These are phyloP conservation scores for Clarias gariepinus DNA, from an alignment of 2,113 vertebrate species.

Conservation along the genomic window DNA sequence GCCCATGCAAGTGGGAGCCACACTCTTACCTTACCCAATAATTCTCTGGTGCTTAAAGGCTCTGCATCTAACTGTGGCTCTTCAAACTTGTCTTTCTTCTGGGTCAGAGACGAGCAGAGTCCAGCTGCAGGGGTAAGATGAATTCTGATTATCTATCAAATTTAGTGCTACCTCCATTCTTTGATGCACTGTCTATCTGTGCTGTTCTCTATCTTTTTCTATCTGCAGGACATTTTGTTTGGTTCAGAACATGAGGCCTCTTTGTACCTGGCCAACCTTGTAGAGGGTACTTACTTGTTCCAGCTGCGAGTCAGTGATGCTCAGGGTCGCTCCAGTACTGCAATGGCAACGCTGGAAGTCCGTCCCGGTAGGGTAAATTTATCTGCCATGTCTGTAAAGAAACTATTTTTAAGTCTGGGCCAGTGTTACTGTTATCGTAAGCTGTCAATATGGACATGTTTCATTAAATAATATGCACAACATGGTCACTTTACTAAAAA, in stretches of 20 bases:
- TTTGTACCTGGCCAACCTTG: conserved; percentile 83
- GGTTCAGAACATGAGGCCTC: conserved; percentile 73
- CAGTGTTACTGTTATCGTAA: background rate
- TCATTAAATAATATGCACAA: background rate
- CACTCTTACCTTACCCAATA: conserved; percentile 85
- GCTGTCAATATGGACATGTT: background rate
- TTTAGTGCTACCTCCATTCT: background rate
- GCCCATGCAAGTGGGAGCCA: conserved; percentile 85
- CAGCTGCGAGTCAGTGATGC: conserved; percentile 78
- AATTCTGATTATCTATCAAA: background rate
- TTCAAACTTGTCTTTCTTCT: conserved; percentile 77
- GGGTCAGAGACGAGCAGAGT: conserved; percentile 85
- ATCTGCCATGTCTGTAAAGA: background rate
- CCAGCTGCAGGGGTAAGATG: conserved; percentile 86
- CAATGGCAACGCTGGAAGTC: conserved; percentile 85
- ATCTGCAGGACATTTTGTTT: conserved; percentile 79
- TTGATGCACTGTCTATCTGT: background rate
- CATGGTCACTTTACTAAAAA: background rate
- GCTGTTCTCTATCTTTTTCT: conserved; percentile 4
- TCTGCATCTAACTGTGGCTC: conserved; percentile 82
- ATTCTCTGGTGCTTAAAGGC: conserved; percentile 82
- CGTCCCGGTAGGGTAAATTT: conserved; percentile 76
- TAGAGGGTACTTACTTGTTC: conserved; percentile 87
- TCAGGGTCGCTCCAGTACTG: conserved; percentile 75
- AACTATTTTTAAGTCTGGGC: background rate